A percentile compares a stretch with the other conserved stretches of the same genome.
Evolutionary conservation across 2,797 vertebrate genomes (phyloP).

Genomic region (Semotilus atromaculatus): DNA sequence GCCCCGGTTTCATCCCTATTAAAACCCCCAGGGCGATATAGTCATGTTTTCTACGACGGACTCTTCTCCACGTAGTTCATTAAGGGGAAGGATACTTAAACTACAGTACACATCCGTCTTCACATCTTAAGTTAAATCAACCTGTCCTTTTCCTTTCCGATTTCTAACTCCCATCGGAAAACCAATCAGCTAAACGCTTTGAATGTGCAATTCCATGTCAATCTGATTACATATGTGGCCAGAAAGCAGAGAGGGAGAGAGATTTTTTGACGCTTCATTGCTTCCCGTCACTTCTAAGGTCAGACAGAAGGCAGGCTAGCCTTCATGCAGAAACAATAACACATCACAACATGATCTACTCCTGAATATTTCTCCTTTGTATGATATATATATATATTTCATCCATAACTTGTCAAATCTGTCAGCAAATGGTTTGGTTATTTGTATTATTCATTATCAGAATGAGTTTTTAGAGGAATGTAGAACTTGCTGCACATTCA

Average conservation of each 20-base stretch:
- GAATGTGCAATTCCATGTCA: conserved; percentile 71
- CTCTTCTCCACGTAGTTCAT: conserved; percentile 55
- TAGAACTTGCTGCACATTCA: background rate
- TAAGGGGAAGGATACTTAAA: background rate
- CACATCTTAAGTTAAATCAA: background rate
- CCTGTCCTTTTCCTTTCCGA: conserved; percentile 30
- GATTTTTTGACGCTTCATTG: conserved; percentile 40
- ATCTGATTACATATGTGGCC: conserved; percentile 61
- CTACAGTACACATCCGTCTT: background rate
- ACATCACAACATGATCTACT: conserved; percentile 22
- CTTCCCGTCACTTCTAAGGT: conserved; percentile 31
- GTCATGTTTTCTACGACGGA: conserved; percentile 73
- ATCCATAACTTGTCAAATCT: conserved; percentile 1
- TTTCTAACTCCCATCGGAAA: conserved; percentile 66
- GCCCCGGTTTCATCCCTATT: background rate
- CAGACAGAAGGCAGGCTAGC: conserved; percentile 30
- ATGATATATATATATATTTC: background rate
- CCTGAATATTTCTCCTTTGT: conserved; percentile 1
- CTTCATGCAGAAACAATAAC: conserved; percentile 39
- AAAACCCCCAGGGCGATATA: conserved; percentile 31
- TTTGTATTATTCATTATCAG: conserved; percentile 15
- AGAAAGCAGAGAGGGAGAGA: conserved; percentile 43
- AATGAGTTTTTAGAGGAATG: background rate
- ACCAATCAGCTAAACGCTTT: conserved; percentile 74
- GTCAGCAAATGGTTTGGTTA: background rate